Percentiles rank a stretch among this genome's conserved stretches.
Evolutionary conservation across 2,888 invertebrate genomes (phyloP).

Genomic region (Andrena bicolor): DNA sequence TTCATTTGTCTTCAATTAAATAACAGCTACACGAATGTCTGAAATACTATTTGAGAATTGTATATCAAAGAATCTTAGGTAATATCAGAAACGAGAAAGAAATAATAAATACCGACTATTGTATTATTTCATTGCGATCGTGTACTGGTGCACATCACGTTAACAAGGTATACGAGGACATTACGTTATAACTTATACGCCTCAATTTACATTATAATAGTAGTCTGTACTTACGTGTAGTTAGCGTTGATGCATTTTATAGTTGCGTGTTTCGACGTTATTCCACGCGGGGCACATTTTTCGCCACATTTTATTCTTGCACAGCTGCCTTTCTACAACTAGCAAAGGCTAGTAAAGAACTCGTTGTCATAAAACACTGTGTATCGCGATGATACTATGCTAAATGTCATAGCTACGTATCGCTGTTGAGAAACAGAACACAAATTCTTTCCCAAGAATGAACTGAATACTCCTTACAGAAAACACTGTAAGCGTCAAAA

Average conservation of each 20-base stretch:
- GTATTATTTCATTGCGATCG: too few species aligned
- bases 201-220: constrained; percentile 23
- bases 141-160: neutral
- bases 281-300: constrained; percentile 30
- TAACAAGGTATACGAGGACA: neutral
- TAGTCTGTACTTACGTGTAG: constrained; percentile 36
- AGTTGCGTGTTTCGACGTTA: constrained; percentile 36
- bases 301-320: constrained; percentile 26
- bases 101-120: neutral
- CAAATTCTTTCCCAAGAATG: neutral
- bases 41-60: too few species aligned
- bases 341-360: neutral
- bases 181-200: neutral
- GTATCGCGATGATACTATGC: neutral
- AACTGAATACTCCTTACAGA: neutral
- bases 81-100: neutral
- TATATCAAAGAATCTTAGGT: neutral
- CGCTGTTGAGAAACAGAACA: neutral
- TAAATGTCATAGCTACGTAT: neutral
- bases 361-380: neutral
- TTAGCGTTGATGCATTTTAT: constrained; percentile 26
- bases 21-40: too few species aligned
- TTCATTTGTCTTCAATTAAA: too few species aligned
- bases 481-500: too few species aligned
- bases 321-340: constrained; percentile 19